phyloP scores from a whole-genome alignment of 2,797 vertebrate genomes.

The Melanotaenia parkinsoni region DNA sequence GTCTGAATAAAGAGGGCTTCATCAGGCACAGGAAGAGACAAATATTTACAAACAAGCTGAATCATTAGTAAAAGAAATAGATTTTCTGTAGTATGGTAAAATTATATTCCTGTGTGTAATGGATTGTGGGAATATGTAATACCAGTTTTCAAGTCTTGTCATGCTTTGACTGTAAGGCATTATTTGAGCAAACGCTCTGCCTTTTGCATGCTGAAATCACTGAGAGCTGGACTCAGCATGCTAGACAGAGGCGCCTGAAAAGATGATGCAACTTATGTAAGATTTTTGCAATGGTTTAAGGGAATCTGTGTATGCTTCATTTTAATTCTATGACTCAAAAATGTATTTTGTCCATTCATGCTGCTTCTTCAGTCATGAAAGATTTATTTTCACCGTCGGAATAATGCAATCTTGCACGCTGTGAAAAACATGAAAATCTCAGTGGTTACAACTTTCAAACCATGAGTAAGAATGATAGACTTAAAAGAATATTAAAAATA shows the following conservation, averaged over 20 bases:
- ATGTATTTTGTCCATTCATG: neutral
- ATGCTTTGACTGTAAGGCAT: slow-evolving; percentile 3
- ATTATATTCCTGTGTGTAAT: neutral
- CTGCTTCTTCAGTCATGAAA: slow-evolving; percentile 1
- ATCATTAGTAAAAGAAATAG: slow-evolving; percentile 23
- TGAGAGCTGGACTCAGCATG: slow-evolving; percentile 1
- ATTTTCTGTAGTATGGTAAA: slow-evolving; percentile 13
- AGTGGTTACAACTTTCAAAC: slow-evolving; percentile 1
- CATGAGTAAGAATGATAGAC: slow-evolving; percentile 29
- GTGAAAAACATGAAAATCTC: slow-evolving; percentile 4
- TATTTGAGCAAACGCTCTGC: slow-evolving; percentile 18
- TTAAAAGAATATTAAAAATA: slow-evolving; percentile 32
- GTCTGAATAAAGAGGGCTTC: slow-evolving; percentile 18
- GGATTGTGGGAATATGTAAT: neutral
- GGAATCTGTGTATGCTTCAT: neutral
- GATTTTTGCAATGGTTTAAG: slow-evolving; percentile 17
- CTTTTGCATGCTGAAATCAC: neutral
- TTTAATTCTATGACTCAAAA: neutral
- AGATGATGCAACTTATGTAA: slow-evolving; percentile 20
- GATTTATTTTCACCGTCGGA: neutral
- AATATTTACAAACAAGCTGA: slow-evolving; percentile 57
- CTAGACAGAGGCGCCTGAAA: slow-evolving; percentile 24
- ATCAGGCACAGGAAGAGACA: slow-evolving; percentile 17
- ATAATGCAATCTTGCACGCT: slow-evolving; percentile 6
- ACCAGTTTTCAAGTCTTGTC: neutral